Conservation (phyloP, 2,888 invertebrate species). For the Dryobotodes eremita region DNA sequence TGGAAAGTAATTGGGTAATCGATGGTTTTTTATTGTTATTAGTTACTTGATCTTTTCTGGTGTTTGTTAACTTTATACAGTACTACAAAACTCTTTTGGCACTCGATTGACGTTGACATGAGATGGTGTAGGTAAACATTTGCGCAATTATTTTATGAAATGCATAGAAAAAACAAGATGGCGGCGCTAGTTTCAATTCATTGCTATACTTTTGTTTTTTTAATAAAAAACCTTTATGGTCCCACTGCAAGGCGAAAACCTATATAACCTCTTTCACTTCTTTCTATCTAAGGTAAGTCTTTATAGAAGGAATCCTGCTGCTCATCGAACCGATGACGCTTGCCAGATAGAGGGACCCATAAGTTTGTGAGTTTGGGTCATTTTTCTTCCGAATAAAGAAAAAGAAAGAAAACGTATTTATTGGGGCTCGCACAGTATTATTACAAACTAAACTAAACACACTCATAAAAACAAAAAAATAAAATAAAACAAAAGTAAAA, state of each 20-base stretch:
- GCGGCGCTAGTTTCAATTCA: background rate
- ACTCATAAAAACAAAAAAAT: no score
- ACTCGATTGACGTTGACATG: background rate
- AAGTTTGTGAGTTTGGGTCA: background rate
- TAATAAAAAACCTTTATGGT: background rate
- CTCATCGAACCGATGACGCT: background rate
- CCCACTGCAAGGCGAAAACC: background rate
- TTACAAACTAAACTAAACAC: no score
- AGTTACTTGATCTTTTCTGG: background rate
- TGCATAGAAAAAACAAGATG: background rate
- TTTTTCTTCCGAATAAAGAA: no score
- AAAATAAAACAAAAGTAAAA: no score
- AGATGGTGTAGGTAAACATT: background rate
- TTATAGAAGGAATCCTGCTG: background rate
- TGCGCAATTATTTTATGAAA: background rate
- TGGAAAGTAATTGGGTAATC: slow-evolving; percentile 26
- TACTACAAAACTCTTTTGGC: background rate
- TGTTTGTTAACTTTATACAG: background rate
- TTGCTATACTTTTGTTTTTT: background rate
- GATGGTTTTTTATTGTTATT: slow-evolving; percentile 26
- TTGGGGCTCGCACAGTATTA: no score
- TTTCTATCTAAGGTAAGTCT: background rate
- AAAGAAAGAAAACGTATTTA: no score
- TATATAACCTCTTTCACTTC: background rate
- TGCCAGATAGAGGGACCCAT: background rate